Percentiles rank a stretch among this genome's conserved stretches.
Evolutionary conservation across 2,888 invertebrate species (phyloP).

Genomic region (Hypselothyrea guttata): DNA sequence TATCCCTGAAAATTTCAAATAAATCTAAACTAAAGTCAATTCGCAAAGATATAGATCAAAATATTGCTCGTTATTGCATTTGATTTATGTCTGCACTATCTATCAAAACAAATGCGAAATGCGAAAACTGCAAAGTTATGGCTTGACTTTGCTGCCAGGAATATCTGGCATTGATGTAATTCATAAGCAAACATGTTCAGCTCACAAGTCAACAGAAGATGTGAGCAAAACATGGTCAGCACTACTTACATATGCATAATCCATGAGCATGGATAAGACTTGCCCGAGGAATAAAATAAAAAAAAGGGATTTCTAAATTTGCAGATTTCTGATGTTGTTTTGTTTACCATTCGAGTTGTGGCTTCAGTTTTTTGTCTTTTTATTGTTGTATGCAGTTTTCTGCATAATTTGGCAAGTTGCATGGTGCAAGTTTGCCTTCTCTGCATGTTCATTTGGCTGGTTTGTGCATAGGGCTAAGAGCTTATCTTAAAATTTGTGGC

Average conservation of each 20-base stretch:
- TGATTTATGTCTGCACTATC: too few relatives aligned
- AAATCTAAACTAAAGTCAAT: too few relatives aligned
- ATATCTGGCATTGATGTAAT: constrained; percentile 33
- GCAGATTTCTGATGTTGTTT: constrained; percentile 32
- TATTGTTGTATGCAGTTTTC: constrained; percentile 55
- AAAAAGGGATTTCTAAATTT: constrained; percentile 24
- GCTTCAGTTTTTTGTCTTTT: constrained; percentile 29
- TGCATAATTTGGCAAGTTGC: constrained; percentile 66
- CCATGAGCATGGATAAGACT: neutral
- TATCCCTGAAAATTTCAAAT: too few relatives aligned
- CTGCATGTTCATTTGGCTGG: constrained; percentile 12
- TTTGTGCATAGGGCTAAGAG: too few relatives aligned
- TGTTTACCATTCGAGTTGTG: constrained; percentile 4
- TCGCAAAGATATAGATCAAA: too few relatives aligned
- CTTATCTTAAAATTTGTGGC: constrained; percentile 65
- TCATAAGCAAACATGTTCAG: constrained; percentile 20
- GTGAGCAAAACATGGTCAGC: constrained; percentile 10
- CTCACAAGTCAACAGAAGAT: constrained; percentile 35
- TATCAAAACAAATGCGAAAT: too few relatives aligned
- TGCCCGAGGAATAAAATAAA: constrained; percentile 9
- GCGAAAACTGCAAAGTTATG: too few relatives aligned
- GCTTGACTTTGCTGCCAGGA: neutral
- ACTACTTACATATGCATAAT: constrained; percentile 46
- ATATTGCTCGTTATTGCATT: too few relatives aligned
- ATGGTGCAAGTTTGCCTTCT: constrained; percentile 19